Evolutionary conservation across 2,797 vertebrate species (phyloP), one percentile per base, ranked within the genome.

Genomic region (Schizopygopsis malacanthus): DNA sequence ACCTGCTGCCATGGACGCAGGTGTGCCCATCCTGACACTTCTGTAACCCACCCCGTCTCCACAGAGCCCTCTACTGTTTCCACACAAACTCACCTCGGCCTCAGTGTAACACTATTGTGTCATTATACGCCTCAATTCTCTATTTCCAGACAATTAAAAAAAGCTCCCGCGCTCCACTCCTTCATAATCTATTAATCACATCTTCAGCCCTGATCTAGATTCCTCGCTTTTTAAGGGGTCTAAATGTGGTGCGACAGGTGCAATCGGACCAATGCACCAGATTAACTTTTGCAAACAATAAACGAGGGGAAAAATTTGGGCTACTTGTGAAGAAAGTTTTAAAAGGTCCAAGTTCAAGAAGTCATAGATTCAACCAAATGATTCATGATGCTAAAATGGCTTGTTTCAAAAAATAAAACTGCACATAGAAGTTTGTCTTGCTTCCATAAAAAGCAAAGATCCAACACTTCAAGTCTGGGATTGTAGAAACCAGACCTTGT

Each of bases 1-100:
- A 96, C 92, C 95, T 94, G 94, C 90, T 94, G 92, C 92, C 94
- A 94, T 85, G 88, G 95, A 90, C 94, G 93, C 95, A 96, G 94
- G 93, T 95, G 95, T 87, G 93, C 87, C 92, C 81, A 83, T 87
- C 91, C 92, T 93, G 91, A 91, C 83, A 25, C 59, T 43, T 63
- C 43, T 67, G 28, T 39, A 39, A 72, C 59, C 63, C 82, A 88
- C 92, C 93, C 91, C 4, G 77, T 71, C 9, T 69, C 87, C 90
- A 90, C 89, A 90, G 91, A 91, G 87, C 91, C 88, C 76, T 82
- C 83, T 18, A 84, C 85, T 56, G 94, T 95, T 94, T 93, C 93
- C 93, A 86, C 91, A 92, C 92, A 93, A 93, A 94, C 93, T 79
- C 76, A 90, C 91, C 90, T 91, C 89, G 88, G 92, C 90, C 91